Evolutionary conservation across 2,797 vertebrate species (phyloP).

Genomic region (Microchirus variegatus): DNA sequence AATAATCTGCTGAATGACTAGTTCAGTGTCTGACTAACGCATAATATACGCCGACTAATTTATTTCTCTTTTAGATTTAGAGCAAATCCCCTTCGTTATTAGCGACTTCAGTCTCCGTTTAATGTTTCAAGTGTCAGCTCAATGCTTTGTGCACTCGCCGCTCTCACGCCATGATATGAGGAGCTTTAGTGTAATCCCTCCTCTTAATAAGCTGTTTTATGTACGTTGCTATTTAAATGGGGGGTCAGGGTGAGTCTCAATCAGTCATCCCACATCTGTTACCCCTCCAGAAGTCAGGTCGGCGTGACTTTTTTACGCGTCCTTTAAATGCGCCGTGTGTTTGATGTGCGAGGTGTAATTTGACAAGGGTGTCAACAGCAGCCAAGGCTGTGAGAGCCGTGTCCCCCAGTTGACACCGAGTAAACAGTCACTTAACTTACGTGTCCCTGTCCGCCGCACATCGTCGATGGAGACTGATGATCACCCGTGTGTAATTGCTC

Average conservation of each 20-base stretch:
- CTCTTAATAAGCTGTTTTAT: slow-evolving; percentile 57
- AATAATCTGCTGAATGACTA: slow-evolving; percentile 10
- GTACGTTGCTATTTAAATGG: slow-evolving; percentile 30
- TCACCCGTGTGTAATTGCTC: slow-evolving; percentile 56
- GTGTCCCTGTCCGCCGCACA: slow-evolving; percentile 57
- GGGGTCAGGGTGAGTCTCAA: slow-evolving; percentile 39
- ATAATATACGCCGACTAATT: slow-evolving; percentile 1
- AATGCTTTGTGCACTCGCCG: slow-evolving; percentile 20
- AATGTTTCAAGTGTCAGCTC: slow-evolving; percentile 32
- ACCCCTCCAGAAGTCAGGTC: slow-evolving; percentile 24
- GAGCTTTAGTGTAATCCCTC: slow-evolving; percentile 63
- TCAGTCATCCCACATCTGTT: slow-evolving; percentile 41
- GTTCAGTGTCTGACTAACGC: slow-evolving; percentile 3
- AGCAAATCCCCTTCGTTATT: slow-evolving; percentile 27
- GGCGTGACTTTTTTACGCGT: slow-evolving; percentile 25
- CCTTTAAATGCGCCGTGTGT: slow-evolving; percentile 31
- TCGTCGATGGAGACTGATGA: slow-evolving; percentile 67
- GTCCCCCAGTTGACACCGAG: slow-evolving; percentile 58
- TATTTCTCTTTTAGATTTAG: slow-evolving; percentile 1
- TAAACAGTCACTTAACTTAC: slow-evolving; percentile 64
- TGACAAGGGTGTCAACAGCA: slow-evolving; percentile 42
- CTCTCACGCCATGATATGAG: slow-evolving; percentile 18
- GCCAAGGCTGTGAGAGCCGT: slow-evolving; percentile 37
- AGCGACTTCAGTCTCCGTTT: slow-evolving; percentile 17
- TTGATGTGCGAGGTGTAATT: slow-evolving; percentile 49